Percentiles rank a stretch among this genome's conserved stretches.
These are phyloP conservation scores for Percina caprodes DNA, from an alignment of 2,113 vertebrate species.

Conservation along the genomic window DNA sequence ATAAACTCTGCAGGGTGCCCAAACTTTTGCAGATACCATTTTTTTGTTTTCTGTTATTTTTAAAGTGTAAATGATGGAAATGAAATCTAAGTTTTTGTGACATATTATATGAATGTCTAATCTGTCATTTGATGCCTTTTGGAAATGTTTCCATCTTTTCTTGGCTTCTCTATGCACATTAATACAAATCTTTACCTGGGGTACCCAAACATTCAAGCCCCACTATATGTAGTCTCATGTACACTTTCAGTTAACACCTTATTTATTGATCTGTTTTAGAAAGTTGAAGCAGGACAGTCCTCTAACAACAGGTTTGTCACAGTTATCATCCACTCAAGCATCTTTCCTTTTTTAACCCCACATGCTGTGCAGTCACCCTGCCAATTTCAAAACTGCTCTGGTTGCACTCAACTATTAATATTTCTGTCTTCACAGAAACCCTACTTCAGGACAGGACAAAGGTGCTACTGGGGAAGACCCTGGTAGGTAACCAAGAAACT, in stretches of 20 bases:
- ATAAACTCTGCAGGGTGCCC: no score
- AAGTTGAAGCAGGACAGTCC: background rate
- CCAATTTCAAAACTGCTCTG: background rate
- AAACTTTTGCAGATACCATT: no score
- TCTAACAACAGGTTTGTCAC: slow-evolving; percentile 56
- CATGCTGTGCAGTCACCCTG: background rate
- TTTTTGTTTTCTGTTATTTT: no score
- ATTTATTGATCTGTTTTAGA: slow-evolving; percentile 42
- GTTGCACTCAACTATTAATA: background rate
- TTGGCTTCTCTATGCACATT: no score
- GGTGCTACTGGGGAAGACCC: background rate
- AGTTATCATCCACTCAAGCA: background rate
- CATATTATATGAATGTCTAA: no score
- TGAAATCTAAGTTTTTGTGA: no score
- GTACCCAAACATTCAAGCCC: no score
- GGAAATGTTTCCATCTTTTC: no score
- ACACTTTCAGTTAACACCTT: background rate
- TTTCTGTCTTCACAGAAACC: slow-evolving; percentile 47
- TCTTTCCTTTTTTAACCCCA: background rate
- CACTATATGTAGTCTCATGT: background rate
- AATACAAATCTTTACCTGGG: no score
- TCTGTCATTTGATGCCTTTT: no score
- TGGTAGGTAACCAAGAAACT: slow-evolving; percentile 27
- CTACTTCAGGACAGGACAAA: background rate
- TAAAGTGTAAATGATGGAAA: no score